Evolutionary conservation across 2,888 invertebrate genomes (phyloP).

Genomic region (Lymantria monacha): DNA sequence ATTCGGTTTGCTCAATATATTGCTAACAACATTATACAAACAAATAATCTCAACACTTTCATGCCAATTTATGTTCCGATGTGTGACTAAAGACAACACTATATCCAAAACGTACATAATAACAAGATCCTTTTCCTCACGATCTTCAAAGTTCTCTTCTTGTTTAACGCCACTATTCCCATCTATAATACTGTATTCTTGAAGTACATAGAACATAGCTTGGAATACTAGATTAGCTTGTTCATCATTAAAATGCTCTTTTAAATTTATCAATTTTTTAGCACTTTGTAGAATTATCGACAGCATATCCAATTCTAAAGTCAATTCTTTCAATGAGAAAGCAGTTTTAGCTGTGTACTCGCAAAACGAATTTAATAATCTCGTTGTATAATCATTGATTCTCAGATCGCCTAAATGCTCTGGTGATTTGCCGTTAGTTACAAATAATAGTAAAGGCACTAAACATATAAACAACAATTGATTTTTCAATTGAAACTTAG

Average conservation of each 20-base stretch:
- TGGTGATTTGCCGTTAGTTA: constrained; percentile 39
- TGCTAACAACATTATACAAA: constrained; percentile 70
- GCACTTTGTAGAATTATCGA: constrained; percentile 77
- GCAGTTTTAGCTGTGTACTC: constrained; percentile 84
- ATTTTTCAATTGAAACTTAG: constrained; percentile 73
- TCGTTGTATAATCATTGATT: constrained; percentile 82
- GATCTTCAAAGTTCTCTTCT: constrained; percentile 46
- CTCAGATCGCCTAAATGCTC: constrained; percentile 62
- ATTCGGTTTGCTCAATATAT: constrained; percentile 61
- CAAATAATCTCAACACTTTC: constrained; percentile 89
- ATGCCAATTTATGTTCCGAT: constrained; percentile 88
- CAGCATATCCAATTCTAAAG: constrained; percentile 65
- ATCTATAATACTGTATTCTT: constrained; percentile 72
- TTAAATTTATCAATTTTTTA: constrained; percentile 80
- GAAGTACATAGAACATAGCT: constrained; percentile 82
- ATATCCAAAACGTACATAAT: constrained; percentile 86
- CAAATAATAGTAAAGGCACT: constrained; percentile 81
- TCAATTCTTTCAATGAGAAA: constrained; percentile 82
- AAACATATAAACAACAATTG: constrained; percentile 84
- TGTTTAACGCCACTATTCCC: constrained; percentile 39
- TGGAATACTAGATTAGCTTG: constrained; percentile 85
- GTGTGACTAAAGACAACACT: constrained; percentile 84
- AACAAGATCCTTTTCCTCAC: constrained; percentile 65
- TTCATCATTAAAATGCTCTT: constrained; percentile 81
- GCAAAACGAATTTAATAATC: constrained; percentile 83